Percentiles rank a stretch among this genome's conserved stretches.
phyloP scores from a whole-genome alignment of 2,888 invertebrate genomes.

The Meganola albula region DNA sequence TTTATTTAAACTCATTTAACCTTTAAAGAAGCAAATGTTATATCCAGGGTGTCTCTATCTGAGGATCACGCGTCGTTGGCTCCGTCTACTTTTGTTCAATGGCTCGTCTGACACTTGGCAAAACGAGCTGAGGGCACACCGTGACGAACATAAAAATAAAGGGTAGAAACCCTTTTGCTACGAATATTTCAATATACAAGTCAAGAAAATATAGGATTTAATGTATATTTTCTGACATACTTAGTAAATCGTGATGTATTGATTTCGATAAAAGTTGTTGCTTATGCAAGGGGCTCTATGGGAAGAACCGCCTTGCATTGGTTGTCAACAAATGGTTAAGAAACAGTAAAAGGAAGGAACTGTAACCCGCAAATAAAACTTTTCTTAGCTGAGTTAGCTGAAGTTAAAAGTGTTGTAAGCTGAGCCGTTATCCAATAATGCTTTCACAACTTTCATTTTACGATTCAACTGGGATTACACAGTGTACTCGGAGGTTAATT shows the following conservation, averaged over 20 bases:
- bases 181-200: no score
- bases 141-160: no score
- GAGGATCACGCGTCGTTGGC: constrained; percentile 51
- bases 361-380: constrained; percentile 36
- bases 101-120: constrained; percentile 35
- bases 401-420: constrained; percentile 51
- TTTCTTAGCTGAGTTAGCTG: constrained; percentile 33
- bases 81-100: constrained; percentile 41
- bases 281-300: no score
- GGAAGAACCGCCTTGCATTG: no score
- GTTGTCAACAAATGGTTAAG: no score
- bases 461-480: constrained; percentile 38
- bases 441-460: constrained; percentile 51
- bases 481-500: constrained; percentile 33
- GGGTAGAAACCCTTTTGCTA: no score
- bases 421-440: constrained; percentile 51
- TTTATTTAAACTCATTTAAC: constrained; percentile 20
- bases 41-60: constrained; percentile 39
- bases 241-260: no score
- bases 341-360: no score
- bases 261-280: no score
- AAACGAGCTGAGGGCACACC: constrained; percentile 24
- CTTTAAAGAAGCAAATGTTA: constrained; percentile 24
- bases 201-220: no score
- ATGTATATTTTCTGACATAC: no score